These are phyloP conservation scores for Lamellibrachia columna DNA, from an alignment of 2,888 invertebrate genomes.

Conservation along the genomic window DNA sequence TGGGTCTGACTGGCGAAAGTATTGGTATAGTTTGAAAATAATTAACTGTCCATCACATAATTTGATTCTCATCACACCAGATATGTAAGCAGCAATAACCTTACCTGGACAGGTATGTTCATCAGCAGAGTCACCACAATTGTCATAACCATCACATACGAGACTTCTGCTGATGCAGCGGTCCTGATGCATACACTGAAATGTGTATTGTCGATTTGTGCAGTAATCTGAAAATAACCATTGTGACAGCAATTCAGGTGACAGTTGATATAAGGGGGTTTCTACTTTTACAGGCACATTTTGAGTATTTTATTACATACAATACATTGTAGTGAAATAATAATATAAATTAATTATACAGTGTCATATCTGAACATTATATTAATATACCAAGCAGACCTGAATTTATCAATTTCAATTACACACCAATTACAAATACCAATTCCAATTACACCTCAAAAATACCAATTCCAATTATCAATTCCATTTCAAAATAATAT, in stretches of 20 bases:
- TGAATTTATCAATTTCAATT: too few species aligned
- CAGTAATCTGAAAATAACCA: background rate
- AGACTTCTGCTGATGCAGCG: background rate
- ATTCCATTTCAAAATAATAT: too few species aligned
- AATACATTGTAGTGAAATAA: too few species aligned
- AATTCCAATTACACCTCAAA: too few species aligned
- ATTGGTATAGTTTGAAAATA: background rate
- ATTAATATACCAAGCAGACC: too few species aligned
- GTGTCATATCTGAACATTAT: too few species aligned
- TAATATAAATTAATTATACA: too few species aligned
- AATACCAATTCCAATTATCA: too few species aligned
- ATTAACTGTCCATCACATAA: background rate
- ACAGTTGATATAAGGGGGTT: too few species aligned
- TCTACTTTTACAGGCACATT: too few species aligned
- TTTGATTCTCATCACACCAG: background rate
- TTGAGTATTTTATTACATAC: too few species aligned
- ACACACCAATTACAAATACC: too few species aligned
- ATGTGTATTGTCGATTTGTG: background rate
- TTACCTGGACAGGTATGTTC: background rate
- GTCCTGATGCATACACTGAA: background rate
- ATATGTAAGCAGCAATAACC: background rate
- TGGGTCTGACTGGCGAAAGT: background rate
- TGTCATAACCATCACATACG: background rate
- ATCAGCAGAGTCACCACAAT: background rate
- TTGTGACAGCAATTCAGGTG: background rate